Base-by-base conservation (phyloP, 2,797 vertebrate species). In the Acrossocheilus wenchowensis region DNA sequence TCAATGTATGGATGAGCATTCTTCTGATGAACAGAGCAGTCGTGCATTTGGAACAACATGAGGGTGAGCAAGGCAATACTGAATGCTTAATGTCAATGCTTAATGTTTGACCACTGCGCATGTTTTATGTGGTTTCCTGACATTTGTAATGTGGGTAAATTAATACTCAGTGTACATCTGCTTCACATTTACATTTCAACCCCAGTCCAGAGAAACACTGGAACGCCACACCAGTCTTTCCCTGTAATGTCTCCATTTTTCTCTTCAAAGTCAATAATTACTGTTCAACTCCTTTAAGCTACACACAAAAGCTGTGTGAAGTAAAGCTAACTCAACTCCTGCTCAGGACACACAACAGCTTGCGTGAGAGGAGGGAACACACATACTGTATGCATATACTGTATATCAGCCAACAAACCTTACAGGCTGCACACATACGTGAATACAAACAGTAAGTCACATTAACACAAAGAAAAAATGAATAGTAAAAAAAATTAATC, bases 161-260 rank as follows among this genome's bases (percentile, higher is more conserved):
- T 84, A 71, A 88, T 81, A 41, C 48, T 87, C 85, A 88, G 62
- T 66, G 73, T 83, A 82, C 86, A 91, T 90, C 88, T 91, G 89
- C 83, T 88, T 87, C 64, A 88, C 80, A 82, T 92, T 92, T 88
- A 54, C 23, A 86, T 50, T 34, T 75, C 9, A 75, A 34, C 73
- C 34, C 45, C 73, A 50, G 73, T 75, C 26, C 15, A 34, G 8
- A 52, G 15, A 34, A 75, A 34, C 15, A 11, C 73, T 75, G 73
- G 5, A 75, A 52, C 30, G 0, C 48, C 9, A 52, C 26, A 75
- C 26, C 54, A 79, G 54, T 26, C 54, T 11, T 69, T 48, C 50
- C 19, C 19, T 62, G 52, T 43, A 11, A 5, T 62, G 78, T 62
- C 78, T 79, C 39, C 36, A 41, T 60, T 41, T 41, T 54, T 60